Base-by-base conservation (phyloP, 2,888 invertebrate species). In the Apotomis turbidana region DNA sequence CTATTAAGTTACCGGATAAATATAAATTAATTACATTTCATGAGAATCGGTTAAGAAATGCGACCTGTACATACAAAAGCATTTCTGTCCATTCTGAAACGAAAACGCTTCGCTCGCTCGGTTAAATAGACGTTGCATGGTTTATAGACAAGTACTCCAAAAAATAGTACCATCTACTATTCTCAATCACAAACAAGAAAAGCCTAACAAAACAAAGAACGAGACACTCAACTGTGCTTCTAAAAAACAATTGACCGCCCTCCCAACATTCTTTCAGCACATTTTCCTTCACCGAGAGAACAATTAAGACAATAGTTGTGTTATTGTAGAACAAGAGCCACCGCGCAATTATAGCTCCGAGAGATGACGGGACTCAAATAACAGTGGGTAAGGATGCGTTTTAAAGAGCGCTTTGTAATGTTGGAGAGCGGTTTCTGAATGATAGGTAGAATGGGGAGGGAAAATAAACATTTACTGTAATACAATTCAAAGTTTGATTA, bases 231-330 rank as follows among this genome's bases (percentile, higher is more conserved):
- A 44, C 46, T 46, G 5, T 46, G 36, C 13, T 60, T 46, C 60
- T 44, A 44, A 60, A 60, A 70, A 62, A 61, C 62, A 61, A 62
- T 70, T 62, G 62, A 62, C 10, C 46, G 38, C 41, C 15, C 38
- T 51, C 49, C 38, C 59, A 38, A n/a, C 46, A 49, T 62, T 62
- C 61, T 61, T 68, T 68, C 61, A 49, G 15, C 69, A 57, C 69
- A 27, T 57, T 62, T 70, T 62, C 51, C 51, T 68, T 78, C 76
- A 77, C 78, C 78, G 79, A 76, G 78, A 77, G 79, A 79, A 79
- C 78, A 83, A 83, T 83, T 80, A 83, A 81, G 79, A 81, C 78
- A 83, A 72, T 68, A 72, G 82, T 83, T 79, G 82, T 80, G 81
- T 81, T 79, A 77, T 79, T 78, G 81, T 80, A 80, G 79, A 78